These are phyloP conservation scores for Ichneumoninae sp. DNA, from an alignment of 2,888 invertebrate species.

Conservation along the genomic window DNA sequence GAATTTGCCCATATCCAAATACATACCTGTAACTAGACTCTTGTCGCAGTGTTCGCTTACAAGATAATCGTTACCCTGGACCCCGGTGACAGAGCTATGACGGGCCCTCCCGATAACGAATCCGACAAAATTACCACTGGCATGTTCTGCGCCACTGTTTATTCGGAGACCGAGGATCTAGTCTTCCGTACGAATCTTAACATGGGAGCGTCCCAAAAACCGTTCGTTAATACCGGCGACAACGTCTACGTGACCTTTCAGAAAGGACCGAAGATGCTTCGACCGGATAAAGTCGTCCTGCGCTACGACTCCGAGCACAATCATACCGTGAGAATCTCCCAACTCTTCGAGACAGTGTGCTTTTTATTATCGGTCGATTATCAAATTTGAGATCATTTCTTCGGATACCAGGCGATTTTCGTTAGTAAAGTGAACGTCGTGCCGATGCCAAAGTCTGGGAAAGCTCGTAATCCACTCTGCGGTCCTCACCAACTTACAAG, in stretches of 20 bases:
- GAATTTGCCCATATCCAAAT: conserved; percentile 8
- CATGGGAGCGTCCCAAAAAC: conserved; percentile 47
- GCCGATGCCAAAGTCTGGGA: conserved; percentile 40
- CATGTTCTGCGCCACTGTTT: conserved; percentile 57
- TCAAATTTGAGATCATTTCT: background rate
- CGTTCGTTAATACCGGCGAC: conserved; percentile 48
- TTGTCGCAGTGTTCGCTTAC: conserved; percentile 58
- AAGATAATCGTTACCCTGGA: conserved; percentile 54
- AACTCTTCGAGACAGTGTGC: background rate
- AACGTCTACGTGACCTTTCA: conserved; percentile 59
- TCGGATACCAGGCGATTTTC: conserved; percentile 43
- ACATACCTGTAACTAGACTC: background rate
- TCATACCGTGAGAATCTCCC: conserved; percentile 36
- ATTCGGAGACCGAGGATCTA: conserved; percentile 56
- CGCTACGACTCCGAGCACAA: conserved; percentile 60
- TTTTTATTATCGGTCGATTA: background rate
- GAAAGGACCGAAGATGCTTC: conserved; percentile 53
- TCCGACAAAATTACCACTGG: conserved; percentile 10
- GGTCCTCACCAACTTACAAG: conserved; percentile 58
- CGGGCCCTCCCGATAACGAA: background rate
- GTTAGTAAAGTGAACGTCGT: conserved; percentile 55
- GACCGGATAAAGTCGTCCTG: conserved; percentile 54
- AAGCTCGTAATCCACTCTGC: conserved; percentile 38
- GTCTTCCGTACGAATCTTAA: conserved; percentile 59
- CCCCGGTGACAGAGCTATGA: background rate